Evolutionary conservation across 2,888 invertebrate genomes (phyloP).

Genomic region (Oxyscelio sp.): DNA sequence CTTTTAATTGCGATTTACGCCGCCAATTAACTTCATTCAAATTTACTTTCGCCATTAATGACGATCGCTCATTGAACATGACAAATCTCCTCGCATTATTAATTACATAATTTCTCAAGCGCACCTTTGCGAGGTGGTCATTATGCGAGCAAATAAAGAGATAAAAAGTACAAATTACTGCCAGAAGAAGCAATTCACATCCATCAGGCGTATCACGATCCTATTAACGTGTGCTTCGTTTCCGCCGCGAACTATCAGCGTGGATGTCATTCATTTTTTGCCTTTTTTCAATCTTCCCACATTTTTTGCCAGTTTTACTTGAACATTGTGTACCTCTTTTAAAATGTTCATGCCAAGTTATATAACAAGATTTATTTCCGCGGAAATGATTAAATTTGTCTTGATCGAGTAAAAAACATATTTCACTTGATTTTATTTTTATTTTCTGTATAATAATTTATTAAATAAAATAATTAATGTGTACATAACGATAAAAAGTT

Average conservation of each 20-base stretch:
- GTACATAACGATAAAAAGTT: too few species aligned
- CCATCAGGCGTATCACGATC: constrained; percentile 77
- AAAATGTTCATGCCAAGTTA: neutral
- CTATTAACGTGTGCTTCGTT: constrained; percentile 76
- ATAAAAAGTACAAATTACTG: constrained; percentile 79
- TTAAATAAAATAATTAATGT: too few species aligned
- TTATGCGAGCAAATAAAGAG: constrained; percentile 77
- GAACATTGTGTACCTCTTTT: neutral
- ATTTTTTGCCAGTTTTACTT: constrained; percentile 22
- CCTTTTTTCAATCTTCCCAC: constrained; percentile 30
- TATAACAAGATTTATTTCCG: neutral
- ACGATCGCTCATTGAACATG: neutral
- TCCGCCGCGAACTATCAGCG: constrained; percentile 56
- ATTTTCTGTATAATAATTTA: neutral
- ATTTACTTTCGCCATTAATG: constrained; percentile 11
- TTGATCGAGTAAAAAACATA: neutral
- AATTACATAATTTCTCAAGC: constrained; percentile 73
- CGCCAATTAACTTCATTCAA: constrained; percentile 30
- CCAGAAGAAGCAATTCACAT: constrained; percentile 78
- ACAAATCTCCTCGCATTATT: constrained; percentile 11
- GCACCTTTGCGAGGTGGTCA: constrained; percentile 77
- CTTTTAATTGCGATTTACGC: constrained; percentile 12
- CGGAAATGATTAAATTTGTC: neutral
- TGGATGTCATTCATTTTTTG: constrained; percentile 52
- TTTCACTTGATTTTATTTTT: neutral